These are phyloP conservation scores for Sebastes matsubarae DNA, from an alignment of 2,797 vertebrate species.

Conservation along the genomic window DNA sequence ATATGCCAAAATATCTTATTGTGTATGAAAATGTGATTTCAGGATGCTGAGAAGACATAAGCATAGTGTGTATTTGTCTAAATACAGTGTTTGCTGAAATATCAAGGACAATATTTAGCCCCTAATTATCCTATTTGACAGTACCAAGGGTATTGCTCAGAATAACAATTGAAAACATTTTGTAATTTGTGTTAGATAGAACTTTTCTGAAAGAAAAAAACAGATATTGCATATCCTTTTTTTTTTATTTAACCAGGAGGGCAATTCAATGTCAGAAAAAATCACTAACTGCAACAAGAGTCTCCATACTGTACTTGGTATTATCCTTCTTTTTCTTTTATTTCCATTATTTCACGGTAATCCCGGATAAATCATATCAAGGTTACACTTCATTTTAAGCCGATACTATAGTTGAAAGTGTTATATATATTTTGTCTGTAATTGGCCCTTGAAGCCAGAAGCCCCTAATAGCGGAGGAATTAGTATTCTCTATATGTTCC, in stretches of 20 bases:
- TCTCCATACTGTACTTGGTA: not conserved
- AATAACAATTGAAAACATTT: not conserved
- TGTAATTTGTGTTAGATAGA: not conserved
- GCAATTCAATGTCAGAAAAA: not conserved
- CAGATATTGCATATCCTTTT: not conserved
- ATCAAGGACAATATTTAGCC: not conserved
- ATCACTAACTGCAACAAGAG: not conserved
- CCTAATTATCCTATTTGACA: not conserved
- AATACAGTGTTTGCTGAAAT: not conserved
- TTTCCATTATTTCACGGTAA: not conserved
- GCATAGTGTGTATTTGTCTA: not conserved
- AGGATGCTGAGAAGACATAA: not conserved
- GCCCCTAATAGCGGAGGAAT: constrained; percentile 35
- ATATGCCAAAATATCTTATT: not conserved
- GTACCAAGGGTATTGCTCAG: not conserved
- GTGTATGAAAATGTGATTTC: not conserved
- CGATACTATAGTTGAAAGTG: not conserved
- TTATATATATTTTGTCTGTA: constrained; percentile 16
- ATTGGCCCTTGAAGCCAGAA: constrained; percentile 21
- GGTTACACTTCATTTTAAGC: not conserved
- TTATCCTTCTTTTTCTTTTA: not conserved
- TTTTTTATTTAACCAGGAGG: not conserved
- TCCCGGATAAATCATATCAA: not conserved
- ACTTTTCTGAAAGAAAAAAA: not conserved
- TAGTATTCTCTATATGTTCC: constrained; percentile 26